A percentile compares a stretch with the other conserved stretches of the same genome.
Conservation (phyloP, 2,888 invertebrate genomes). For the Schrankia costaestrigalis region DNA sequence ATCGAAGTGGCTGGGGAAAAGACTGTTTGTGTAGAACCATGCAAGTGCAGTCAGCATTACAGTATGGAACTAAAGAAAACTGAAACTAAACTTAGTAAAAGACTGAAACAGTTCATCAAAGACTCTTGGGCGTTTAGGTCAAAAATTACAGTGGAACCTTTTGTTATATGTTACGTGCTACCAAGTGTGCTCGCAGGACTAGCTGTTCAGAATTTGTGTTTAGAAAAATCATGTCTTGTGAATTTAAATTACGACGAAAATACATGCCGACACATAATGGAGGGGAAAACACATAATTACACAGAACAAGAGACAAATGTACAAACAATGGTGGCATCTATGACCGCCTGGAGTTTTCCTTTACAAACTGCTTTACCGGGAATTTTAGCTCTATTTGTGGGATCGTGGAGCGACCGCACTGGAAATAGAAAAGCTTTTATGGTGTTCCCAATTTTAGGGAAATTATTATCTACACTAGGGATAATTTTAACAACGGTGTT, state of each 20-base stretch:
- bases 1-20: slow-evolving; percentile 74
- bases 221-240: slow-evolving; percentile 81
- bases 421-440: slow-evolving; percentile 81
- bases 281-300: slow-evolving; percentile 62
- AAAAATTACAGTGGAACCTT: slow-evolving; percentile 84
- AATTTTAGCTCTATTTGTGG: slow-evolving; percentile 78
- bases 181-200: slow-evolving; percentile 84
- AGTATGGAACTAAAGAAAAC: slow-evolving; percentile 51
- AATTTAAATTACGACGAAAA: slow-evolving; percentile 75
- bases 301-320: slow-evolving; percentile 69
- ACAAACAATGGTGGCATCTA: slow-evolving; percentile 77
- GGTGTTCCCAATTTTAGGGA: slow-evolving; percentile 81
- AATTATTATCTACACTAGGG: slow-evolving; percentile 76
- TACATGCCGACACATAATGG: slow-evolving; percentile 77
- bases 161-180: slow-evolving; percentile 83
- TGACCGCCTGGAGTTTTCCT: slow-evolving; percentile 81
- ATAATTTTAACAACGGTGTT: slow-evolving; percentile 80
- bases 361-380: slow-evolving; percentile 81
- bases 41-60: slow-evolving; percentile 60
- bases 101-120: slow-evolving; percentile 64
- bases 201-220: slow-evolving; percentile 77
- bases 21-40: slow-evolving; percentile 60
- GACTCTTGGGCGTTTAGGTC: slow-evolving; percentile 64
- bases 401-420: slow-evolving; percentile 83
- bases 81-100: slow-evolving; percentile 58